Base-by-base conservation (phyloP, 2,113 vertebrate genomes). In the Coreoperca whiteheadi region DNA sequence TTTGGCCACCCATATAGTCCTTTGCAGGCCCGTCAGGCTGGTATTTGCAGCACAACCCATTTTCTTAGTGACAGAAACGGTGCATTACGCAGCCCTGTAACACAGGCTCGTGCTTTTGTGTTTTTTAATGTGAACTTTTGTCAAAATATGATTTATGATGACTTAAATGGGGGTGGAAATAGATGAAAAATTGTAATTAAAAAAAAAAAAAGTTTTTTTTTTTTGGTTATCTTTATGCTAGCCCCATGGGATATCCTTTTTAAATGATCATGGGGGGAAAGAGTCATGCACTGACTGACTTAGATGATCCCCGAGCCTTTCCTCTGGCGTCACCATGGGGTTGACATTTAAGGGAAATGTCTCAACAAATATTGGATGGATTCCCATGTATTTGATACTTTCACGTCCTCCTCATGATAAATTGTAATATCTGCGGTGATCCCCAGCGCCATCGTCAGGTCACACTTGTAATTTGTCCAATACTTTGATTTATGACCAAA, bases 41-140 rank as follows among this genome's bases (percentile, higher is more conserved):
- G 15, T 66, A 51, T 53, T 61, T 61, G 25, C 6, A 53, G 30
- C 43, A 43, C 43, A 41, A 54, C 15, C 61, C 9, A 30, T 43
- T 77, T 23, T 57, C 28, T 74, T 39, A 74, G n/a, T n/a, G n/a
- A n/a, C n/a, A n/a, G n/a, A 0, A 63, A 56, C 12, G 50, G 12
- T 16, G 48, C 10, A 74, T 43, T 48, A 63, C 48, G 67, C 23
- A 67, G 70, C n/a, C 23, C 30, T 54, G 43, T 46, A 39, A 74
- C 56, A 72, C 51, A 54, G 59, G 8, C 51, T 81, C 16, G 34
- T 50, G 50, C 30, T 66, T 34, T 34, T n/a, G n/a, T n/a, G n/a
- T n/a, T n/a, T 71, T 76, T 64, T 72, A 32, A 87, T 56, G 15
- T 73, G 57, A 74, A 46, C 16, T 0, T 56, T 41, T 50, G 43